Evolutionary conservation across 2,797 vertebrate genomes (phyloP).

Genomic region (Hippocampus kuda): DNA sequence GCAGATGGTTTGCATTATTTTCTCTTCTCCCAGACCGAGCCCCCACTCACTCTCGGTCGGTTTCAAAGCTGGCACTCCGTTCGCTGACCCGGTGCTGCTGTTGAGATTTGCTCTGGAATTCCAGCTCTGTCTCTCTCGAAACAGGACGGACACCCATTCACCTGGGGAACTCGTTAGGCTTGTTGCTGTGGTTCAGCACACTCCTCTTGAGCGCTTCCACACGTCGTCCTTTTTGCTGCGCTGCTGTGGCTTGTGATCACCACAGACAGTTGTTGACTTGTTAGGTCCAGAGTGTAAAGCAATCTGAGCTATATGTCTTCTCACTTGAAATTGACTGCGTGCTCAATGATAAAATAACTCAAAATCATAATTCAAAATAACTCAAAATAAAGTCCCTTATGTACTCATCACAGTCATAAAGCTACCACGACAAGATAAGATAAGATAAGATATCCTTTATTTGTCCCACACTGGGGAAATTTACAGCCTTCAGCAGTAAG

Average conservation of each 20-base stretch:
- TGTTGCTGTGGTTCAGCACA: conserved; percentile 29
- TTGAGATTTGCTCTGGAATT: conserved; percentile 58
- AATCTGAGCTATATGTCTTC: neutral
- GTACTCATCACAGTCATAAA: no score
- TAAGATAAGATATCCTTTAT: no score
- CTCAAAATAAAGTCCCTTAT: no score
- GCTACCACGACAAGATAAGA: no score
- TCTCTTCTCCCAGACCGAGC: conserved; percentile 64
- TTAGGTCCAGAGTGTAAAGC: neutral
- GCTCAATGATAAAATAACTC: neutral
- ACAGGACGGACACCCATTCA: conserved; percentile 48
- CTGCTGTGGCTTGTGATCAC: neutral
- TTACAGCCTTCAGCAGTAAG: no score
- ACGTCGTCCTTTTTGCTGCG: conserved; percentile 1
- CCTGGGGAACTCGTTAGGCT: conserved; percentile 61
- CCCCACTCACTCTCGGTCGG: conserved; percentile 43
- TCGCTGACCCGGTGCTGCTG: conserved; percentile 53
- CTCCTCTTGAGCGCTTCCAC: conserved; percentile 22
- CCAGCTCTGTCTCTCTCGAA: conserved; percentile 39
- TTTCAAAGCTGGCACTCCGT: conserved; percentile 53
- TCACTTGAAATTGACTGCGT: neutral
- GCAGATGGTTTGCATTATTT: conserved; percentile 78
- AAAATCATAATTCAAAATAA: no score
- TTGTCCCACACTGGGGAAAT: no score
- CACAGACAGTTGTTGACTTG: neutral